Percentiles rank a stretch among this genome's conserved stretches.
Evolutionary conservation across 2,797 vertebrate species (phyloP).

Genomic region (Poeciliopsis infans): DNA sequence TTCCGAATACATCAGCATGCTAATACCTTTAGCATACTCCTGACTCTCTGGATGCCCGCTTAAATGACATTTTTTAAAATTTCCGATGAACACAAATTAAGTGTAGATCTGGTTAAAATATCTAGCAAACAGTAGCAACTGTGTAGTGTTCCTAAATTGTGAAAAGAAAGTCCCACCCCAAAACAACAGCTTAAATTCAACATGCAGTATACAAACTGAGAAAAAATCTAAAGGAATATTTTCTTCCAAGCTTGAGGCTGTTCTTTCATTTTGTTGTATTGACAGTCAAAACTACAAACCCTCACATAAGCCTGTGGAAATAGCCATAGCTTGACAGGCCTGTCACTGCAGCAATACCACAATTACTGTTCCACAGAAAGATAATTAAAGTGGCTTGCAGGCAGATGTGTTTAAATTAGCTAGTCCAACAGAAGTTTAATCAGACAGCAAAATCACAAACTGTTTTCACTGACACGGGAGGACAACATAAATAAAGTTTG

Average conservation of each 20-base stretch:
- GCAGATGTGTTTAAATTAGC: neutral
- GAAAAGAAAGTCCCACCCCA: neutral
- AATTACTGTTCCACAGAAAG: neutral
- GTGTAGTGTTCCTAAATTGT: neutral
- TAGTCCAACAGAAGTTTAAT: neutral
- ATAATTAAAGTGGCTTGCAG: neutral
- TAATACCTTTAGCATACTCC: neutral
- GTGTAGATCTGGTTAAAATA: neutral
- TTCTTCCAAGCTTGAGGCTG: neutral
- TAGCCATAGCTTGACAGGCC: neutral
- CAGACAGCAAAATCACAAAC: neutral
- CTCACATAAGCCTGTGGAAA: neutral
- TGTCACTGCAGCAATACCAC: neutral
- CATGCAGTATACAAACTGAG: neutral
- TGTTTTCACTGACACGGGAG: conserved; percentile 3
- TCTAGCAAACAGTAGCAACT: neutral
- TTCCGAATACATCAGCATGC: neutral
- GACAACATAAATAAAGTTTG: conserved; percentile 3
- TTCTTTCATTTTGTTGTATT: neutral
- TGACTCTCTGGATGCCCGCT: neutral
- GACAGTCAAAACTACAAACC: neutral
- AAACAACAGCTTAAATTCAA: neutral
- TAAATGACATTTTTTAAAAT: neutral
- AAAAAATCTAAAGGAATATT: neutral
- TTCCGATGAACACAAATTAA: neutral